These are phyloP conservation scores for Phyllotreta cruciferae DNA, from an alignment of 2,888 invertebrate genomes.

Conservation along the genomic window DNA sequence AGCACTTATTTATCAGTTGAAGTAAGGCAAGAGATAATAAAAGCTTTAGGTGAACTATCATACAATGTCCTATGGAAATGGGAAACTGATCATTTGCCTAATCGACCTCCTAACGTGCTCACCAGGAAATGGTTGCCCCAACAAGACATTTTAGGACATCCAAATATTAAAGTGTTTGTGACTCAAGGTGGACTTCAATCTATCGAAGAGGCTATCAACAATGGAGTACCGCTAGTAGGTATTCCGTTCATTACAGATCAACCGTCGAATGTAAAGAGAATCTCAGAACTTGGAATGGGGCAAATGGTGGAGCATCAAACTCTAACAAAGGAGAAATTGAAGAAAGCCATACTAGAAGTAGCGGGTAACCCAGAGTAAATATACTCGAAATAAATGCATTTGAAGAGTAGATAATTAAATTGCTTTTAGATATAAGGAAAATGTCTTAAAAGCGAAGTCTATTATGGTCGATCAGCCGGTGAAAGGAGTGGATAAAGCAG, in stretches of 20 bases:
- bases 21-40: constrained; percentile 51
- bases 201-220: constrained; percentile 49
- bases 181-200: constrained; percentile 51
- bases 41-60: constrained; percentile 56
- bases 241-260: constrained; percentile 52
- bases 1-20: constrained; percentile 53
- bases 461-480: constrained; percentile 43
- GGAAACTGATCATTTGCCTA: constrained; percentile 52
- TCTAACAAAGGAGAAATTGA: constrained; percentile 45
- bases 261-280: constrained; percentile 45
- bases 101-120: constrained; percentile 56
- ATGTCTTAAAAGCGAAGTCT: constrained; percentile 34
- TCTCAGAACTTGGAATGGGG: constrained; percentile 43
- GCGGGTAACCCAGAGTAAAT: constrained; percentile 46
- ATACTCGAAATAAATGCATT: not conserved
- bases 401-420: not conserved
- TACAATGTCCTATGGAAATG: constrained; percentile 61
- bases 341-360: constrained; percentile 45
- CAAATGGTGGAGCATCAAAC: constrained; percentile 43
- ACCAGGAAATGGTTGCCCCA: constrained; percentile 61
- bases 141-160: constrained; percentile 57
- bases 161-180: constrained; percentile 49
- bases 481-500: constrained; percentile 44
- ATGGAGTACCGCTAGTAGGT: constrained; percentile 48
- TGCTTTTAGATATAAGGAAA: constrained; percentile 38